A percentile compares a stretch with the other conserved stretches of the same genome.
phyloP scores from a whole-genome alignment of 2,888 invertebrate species.

The Oeneis ivallda region DNA sequence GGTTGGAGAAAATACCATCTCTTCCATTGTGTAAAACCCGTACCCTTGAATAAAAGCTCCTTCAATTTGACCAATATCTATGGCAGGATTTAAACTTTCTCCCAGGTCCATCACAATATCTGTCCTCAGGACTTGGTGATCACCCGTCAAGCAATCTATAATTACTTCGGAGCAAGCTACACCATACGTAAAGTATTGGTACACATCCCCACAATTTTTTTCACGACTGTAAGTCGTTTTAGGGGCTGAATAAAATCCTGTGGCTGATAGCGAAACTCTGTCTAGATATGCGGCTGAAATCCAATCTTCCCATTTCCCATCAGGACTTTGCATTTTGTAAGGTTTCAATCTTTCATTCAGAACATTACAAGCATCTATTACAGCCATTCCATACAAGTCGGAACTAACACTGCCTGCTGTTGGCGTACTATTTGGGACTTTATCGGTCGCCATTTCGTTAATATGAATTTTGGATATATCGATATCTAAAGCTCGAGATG shows the following conservation, averaged over 20 bases:
- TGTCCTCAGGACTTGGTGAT: constrained; percentile 89
- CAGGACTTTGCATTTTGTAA: constrained; percentile 84
- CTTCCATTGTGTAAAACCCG: constrained; percentile 91
- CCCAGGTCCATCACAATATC: constrained; percentile 96
- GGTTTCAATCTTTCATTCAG: constrained; percentile 85
- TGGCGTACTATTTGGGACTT: constrained; percentile 90
- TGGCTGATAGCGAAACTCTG: constrained; percentile 86
- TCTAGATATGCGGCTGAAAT: constrained; percentile 85
- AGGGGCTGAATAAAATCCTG: constrained; percentile 87
- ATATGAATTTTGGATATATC: constrained; percentile 85
- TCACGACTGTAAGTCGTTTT: constrained; percentile 83
- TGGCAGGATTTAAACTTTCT: constrained; percentile 93
- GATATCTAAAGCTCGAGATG: constrained; percentile 84
- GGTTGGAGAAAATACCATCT: constrained; percentile 87
- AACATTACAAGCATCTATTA: constrained; percentile 86
- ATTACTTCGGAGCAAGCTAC: constrained; percentile 92
- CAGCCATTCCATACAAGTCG: constrained; percentile 91
- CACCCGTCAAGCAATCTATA: constrained; percentile 92
- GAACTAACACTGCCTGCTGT: constrained; percentile 90
- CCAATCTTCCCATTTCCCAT: constrained; percentile 91
- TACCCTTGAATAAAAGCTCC: constrained; percentile 94
- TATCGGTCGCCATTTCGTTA: constrained; percentile 89
- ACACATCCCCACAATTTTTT: constrained; percentile 85
- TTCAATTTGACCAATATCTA: constrained; percentile 95
- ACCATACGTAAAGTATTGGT: constrained; percentile 90